Base-by-base conservation (phyloP, 1,140 invertebrate species). In the Drosophila trapezifrons region DNA sequence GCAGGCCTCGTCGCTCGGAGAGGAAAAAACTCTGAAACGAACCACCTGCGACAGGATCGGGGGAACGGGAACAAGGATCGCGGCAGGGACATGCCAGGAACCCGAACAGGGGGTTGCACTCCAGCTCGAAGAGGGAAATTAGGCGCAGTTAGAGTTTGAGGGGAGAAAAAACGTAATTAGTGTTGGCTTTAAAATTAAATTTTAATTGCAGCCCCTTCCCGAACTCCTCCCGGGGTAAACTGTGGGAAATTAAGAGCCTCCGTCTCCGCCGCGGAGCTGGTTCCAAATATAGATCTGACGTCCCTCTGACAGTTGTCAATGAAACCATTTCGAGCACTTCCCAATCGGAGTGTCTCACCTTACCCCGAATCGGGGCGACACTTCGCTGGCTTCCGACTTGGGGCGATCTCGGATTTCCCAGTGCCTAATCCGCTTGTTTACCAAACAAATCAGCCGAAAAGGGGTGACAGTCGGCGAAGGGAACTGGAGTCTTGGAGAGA, bases 391-490 rank as follows among this genome's bases (percentile, higher is more conserved):
- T 84, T 84, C 80, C 49, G 69, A 51, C 47, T 56, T 51, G 58
- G 63, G 71, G 73, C 56, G 67, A 80, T 84, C 81, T 71, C 69
- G 56, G 52, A 70, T 84, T 80, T 80, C 52, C 25, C 43, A 25
- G 67, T 52, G 81, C 56, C 78, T 85, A 85, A 84, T 84, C 81
- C 81, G 73, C 59, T 80, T 84, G 81, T 85, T 84, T 83, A 80
- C 81, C 72, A 80, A 84, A 84, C 83, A 84, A 84, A 84, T 70
- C 79, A 64, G 29, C 35, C 10, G 49, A 43, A 74, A 84, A 84
- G 73, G 80, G 81, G 81, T 85, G 73, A 63, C 64, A 35, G 13
- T 12, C 9, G 18, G 8, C 7, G 8, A 13, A 3, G 27, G 15
- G 49, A 15, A 12, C 55, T 25, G 58, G 29, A 51, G 59, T 76